Percentiles rank a stretch among this genome's conserved stretches.
phyloP scores from a whole-genome alignment of 1,140 invertebrate genomes.

The Papilio helenus region DNA sequence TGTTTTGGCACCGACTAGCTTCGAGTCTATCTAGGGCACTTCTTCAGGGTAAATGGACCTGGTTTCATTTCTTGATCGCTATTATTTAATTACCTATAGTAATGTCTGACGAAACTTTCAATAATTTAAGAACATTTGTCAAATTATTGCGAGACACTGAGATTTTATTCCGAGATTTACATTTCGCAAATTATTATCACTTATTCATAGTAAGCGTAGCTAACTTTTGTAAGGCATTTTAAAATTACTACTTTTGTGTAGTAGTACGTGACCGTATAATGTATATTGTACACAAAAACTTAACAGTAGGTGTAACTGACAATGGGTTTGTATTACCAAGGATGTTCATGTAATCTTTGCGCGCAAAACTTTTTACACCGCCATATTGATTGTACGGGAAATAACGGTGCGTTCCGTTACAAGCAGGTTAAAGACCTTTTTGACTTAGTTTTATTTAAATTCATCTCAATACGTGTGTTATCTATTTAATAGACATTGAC shows the following conservation, averaged over 20 bases:
- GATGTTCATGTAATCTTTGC: slow-evolving; percentile 27
- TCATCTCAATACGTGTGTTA: slow-evolving; percentile 19
- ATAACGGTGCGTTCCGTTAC: slow-evolving; percentile 55
- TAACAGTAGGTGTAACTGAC: not conserved
- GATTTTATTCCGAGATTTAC: too few relatives aligned
- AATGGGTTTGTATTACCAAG: slow-evolving; percentile 16
- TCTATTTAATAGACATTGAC: slow-evolving; percentile 11
- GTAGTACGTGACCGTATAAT: slow-evolving; percentile 26
- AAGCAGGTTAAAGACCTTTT: slow-evolving; percentile 52
- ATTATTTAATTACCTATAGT: too few relatives aligned
- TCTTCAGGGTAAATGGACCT: too few relatives aligned
- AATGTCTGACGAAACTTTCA: too few relatives aligned
- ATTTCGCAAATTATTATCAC: too few relatives aligned
- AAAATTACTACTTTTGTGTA: not conserved
- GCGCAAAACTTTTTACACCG: slow-evolving; percentile 43
- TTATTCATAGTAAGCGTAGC: not conserved
- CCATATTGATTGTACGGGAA: slow-evolving; percentile 59
- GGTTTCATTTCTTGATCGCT: too few relatives aligned
- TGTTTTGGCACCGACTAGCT: too few relatives aligned
- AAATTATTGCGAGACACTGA: not conserved
- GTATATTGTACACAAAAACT: not conserved
- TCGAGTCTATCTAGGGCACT: too few relatives aligned
- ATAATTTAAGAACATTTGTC: not conserved
- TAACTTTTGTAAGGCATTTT: not conserved
- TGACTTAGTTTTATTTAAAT: slow-evolving; percentile 26